Percentiles rank a stretch among this genome's conserved stretches.
Evolutionary conservation across 2,113 vertebrate species (phyloP).

Genomic region (Engystomops pustulosus): DNA sequence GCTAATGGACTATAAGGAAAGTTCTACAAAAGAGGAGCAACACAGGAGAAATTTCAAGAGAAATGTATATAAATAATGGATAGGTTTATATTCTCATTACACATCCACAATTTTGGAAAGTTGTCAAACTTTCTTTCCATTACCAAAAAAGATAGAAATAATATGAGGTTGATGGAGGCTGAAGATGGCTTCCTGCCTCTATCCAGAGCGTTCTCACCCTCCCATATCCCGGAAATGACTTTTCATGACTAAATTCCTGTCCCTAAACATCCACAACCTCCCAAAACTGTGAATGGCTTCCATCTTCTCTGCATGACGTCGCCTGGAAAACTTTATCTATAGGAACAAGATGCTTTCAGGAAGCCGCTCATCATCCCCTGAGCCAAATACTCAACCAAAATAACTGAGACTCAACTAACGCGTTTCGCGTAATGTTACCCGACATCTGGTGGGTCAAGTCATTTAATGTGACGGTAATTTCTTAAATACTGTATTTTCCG

Average conservation of each 20-base stretch:
- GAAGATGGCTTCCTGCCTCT: constrained; percentile 10
- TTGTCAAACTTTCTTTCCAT: neutral
- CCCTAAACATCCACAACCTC: constrained; percentile 4
- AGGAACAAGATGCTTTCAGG: constrained; percentile 21
- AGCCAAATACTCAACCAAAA: neutral
- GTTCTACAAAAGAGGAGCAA: neutral
- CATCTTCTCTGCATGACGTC: neutral
- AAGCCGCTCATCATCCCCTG: constrained; percentile 22
- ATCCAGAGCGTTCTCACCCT: neutral
- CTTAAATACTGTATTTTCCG: too few species aligned
- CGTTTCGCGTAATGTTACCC: neutral
- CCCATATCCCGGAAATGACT: constrained; percentile 35
- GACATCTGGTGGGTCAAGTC: neutral
- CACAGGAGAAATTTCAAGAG: neutral
- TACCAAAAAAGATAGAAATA: neutral
- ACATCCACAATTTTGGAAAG: neutral
- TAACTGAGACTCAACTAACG: neutral
- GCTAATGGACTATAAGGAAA: neutral
- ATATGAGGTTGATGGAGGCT: neutral
- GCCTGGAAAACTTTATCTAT: neutral
- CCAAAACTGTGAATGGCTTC: constrained; percentile 26
- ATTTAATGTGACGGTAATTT: neutral
- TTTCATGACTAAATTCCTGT: constrained; percentile 19
- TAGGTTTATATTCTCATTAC: too few species aligned
- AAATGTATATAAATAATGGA: too few species aligned